Base-by-base conservation (phyloP, 2,888 invertebrate genomes). In the Mythimna ferrago region DNA sequence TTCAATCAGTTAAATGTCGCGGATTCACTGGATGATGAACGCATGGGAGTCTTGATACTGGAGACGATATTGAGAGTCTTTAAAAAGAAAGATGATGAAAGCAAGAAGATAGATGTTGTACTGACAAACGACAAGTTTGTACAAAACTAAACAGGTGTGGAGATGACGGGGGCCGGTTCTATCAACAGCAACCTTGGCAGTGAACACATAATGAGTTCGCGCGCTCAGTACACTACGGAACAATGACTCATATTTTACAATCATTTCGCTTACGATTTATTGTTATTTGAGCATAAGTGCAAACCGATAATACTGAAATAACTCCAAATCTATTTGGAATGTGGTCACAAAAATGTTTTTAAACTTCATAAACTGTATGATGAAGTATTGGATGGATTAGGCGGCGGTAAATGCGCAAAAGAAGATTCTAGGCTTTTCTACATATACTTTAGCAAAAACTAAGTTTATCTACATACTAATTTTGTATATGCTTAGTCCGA, bases 181-280 rank as follows among this genome's bases (percentile, higher is more conserved):
- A 53, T 64, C 54, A 58, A 41, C 64, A 16, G 16, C 54, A 64
- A n/a, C 82, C 79, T 73, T 80, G 70, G 70, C 73, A 70, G 44
- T 82, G 79, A 73, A 73, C 66, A 70, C 21, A 68, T 71, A 78
- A 67, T 32, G 64, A 82, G 51, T 35, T 65, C 10, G 48, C 58
- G 56, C 66, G 32, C 54, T 32, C 56, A 48, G 38, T 51, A 19
- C 48, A 1, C 14, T 65, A 32, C 14, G 41, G 32, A 68, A 62
- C 65, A 77, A 81, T 80, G 67, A 67, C 10, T 77, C 78, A 80
- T 66, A 66, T 58, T 70, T 64, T 70, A 64, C 16, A 21, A 60
- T 53, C 19, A 70, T 76, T 70, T 66, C 60, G 32, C 16, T 35
- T 51, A 60, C 16, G 66, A 63, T 56, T 79, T 48, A 76, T 63